These are phyloP conservation scores for Salvelinus fontinalis DNA, from an alignment of 2,113 vertebrate genomes.

Conservation along the genomic window DNA sequence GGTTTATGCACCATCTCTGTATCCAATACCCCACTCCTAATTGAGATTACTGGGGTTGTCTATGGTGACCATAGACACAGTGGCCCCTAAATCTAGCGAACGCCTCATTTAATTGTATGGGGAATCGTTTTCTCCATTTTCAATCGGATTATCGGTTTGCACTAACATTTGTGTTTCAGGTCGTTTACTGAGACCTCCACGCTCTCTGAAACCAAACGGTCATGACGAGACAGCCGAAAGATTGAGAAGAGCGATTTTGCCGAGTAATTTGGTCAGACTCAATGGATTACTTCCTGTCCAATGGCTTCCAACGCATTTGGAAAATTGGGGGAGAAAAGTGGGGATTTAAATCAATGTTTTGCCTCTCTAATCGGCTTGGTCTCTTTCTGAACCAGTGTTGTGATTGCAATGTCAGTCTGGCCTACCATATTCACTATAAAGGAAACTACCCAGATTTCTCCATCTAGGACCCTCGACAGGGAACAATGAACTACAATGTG, in stretches of 20 bases:
- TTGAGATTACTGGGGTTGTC: slow-evolving; percentile 45
- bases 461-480: not conserved
- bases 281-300: slow-evolving; percentile 12
- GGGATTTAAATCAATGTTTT: slow-evolving; percentile 36
- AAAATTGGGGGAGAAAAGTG: slow-evolving; percentile 22
- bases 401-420: not conserved
- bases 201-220: slow-evolving; percentile 29
- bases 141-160: slow-evolving; percentile 61
- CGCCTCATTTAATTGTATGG: slow-evolving; percentile 44
- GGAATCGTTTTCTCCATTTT: slow-evolving; percentile 38
- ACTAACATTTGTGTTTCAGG: slow-evolving; percentile 65
- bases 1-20: slow-evolving; percentile 46
- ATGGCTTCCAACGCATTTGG: slow-evolving; percentile 11
- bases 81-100: slow-evolving; percentile 19
- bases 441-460: not conserved
- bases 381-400: not conserved
- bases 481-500: not conserved
- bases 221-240: slow-evolving; percentile 7
- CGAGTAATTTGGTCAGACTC: slow-evolving; percentile 30
- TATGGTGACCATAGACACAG: slow-evolving; percentile 34
- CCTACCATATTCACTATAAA: not conserved
- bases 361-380: not conserved
- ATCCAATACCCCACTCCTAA: slow-evolving; percentile 51
- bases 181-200: slow-evolving; percentile 56
- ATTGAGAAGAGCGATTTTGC: slow-evolving; percentile 24